phyloP scores from a whole-genome alignment of 2,113 vertebrate species.

The Hiodon alosoides region DNA sequence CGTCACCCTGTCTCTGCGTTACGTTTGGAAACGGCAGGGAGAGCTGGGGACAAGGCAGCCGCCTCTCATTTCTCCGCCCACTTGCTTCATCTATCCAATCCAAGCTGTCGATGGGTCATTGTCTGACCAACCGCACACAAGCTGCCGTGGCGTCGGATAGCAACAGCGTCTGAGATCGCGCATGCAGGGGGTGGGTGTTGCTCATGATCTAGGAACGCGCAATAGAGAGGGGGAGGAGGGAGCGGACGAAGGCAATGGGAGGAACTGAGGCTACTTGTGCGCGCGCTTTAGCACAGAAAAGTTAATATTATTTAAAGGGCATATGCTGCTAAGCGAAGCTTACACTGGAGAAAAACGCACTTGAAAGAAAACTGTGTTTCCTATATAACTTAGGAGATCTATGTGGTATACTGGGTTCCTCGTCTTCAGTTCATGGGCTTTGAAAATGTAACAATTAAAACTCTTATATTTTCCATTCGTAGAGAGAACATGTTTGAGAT shows the following conservation, averaged over 20 bases:
- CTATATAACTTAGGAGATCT: neutral
- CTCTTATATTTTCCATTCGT: neutral
- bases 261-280: conserved; percentile 24
- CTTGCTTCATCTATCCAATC: conserved; percentile 48
- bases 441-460: neutral
- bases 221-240: conserved; percentile 11
- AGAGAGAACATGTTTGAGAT: neutral
- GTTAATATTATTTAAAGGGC: conserved; percentile 45
- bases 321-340: conserved; percentile 28
- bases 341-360: conserved; percentile 14
- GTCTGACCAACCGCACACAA: conserved; percentile 52
- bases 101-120: conserved; percentile 31
- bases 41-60: conserved; percentile 45
- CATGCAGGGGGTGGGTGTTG: conserved; percentile 34
- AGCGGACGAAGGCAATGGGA: conserved; percentile 11
- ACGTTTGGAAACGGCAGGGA: conserved; percentile 47
- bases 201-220: conserved; percentile 22
- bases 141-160: conserved; percentile 70
- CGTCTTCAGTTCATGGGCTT: neutral
- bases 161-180: conserved; percentile 63
- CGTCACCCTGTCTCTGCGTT: conserved; percentile 59
- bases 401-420: neutral
- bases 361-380: conserved; percentile 7
- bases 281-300: conserved; percentile 51
- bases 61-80: conserved; percentile 50